Percentiles rank a stretch among this genome's conserved stretches.
phyloP scores from a whole-genome alignment of 1,140 invertebrate species.

The Euura saliciscinereae region DNA sequence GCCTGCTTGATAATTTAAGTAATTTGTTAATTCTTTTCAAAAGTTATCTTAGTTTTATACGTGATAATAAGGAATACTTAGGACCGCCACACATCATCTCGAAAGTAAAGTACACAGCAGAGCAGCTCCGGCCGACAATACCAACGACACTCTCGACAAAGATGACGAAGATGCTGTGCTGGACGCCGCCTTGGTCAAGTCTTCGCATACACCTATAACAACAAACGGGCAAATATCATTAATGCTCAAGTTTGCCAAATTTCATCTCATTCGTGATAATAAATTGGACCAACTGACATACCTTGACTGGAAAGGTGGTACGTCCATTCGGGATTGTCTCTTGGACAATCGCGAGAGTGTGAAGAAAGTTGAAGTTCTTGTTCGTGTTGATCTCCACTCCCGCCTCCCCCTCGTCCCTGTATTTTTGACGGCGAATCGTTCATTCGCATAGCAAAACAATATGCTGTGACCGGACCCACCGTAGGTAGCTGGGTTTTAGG shows the following conservation, averaged over 20 bases:
- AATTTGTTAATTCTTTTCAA: background rate
- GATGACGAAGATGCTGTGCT: conserved; percentile 50
- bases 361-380: conserved; percentile 48
- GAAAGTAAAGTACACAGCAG: conserved; percentile 42
- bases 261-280: background rate
- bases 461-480: conserved; percentile 31
- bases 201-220: conserved; percentile 50
- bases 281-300: conserved; percentile 22
- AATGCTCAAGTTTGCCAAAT: background rate
- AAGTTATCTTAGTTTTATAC: background rate
- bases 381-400: conserved; percentile 37
- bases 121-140: conserved; percentile 33
- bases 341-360: conserved; percentile 45
- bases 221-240: background rate
- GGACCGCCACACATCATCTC: conserved; percentile 52
- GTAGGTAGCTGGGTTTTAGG: conserved; percentile 53
- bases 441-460: conserved; percentile 52
- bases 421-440: conserved; percentile 29
- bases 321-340: conserved; percentile 41
- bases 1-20: background rate
- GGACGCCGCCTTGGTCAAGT: conserved; percentile 51
- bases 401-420: conserved; percentile 29
- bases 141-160: conserved; percentile 41
- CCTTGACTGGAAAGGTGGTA: conserved; percentile 53
- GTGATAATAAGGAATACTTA: background rate